These are phyloP conservation scores for Ganaspis sp. DNA, from an alignment of 1,140 invertebrate species.

Conservation along the genomic window DNA sequence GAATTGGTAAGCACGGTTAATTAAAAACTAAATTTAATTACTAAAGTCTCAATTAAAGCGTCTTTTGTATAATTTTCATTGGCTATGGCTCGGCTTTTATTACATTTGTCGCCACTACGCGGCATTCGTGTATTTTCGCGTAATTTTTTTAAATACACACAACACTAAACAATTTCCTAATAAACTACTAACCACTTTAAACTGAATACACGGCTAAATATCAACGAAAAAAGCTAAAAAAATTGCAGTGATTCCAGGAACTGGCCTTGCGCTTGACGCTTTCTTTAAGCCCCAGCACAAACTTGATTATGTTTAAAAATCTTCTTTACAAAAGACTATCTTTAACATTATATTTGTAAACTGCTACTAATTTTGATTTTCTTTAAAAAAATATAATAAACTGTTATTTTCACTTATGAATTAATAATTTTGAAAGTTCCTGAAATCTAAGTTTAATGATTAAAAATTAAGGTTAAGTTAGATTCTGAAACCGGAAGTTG, in stretches of 20 bases:
- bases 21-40: neutral
- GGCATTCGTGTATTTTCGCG: neutral
- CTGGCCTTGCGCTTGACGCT: neutral
- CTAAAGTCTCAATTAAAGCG: conserved; percentile 2
- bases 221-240: conserved; percentile 10
- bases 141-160: neutral
- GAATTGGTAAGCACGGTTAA: neutral
- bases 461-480: too few relatives aligned
- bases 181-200: neutral
- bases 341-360: neutral
- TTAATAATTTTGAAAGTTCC: too few relatives aligned
- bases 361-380: too few relatives aligned
- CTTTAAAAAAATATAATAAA: too few relatives aligned
- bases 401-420: too few relatives aligned
- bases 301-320: neutral
- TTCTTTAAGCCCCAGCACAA: neutral
- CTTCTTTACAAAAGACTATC: neutral
- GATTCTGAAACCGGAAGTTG: too few relatives aligned
- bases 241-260: neutral
- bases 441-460: too few relatives aligned
- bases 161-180: neutral
- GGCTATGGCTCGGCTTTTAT: neutral
- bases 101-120: neutral
- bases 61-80: neutral
- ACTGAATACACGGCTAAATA: neutral